These are phyloP conservation scores for Lepidurus arcticus DNA, from an alignment of 1,140 invertebrate species.

Conservation along the genomic window DNA sequence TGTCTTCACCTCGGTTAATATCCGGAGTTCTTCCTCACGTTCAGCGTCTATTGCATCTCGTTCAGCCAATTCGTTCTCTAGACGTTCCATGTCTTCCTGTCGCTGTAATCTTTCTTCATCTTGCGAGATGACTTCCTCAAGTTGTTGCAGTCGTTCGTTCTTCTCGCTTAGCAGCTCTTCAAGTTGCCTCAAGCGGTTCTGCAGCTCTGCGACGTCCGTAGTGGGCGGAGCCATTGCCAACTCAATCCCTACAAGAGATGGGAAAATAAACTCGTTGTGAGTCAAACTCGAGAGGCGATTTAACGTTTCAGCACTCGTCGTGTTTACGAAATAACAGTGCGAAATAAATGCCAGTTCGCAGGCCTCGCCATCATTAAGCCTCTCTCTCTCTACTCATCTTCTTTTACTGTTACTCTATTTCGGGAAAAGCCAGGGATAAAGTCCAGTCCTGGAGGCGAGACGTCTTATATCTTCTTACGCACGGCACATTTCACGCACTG, in stretches of 20 bases:
- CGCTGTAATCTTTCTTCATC: constrained; percentile 46
- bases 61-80: constrained; percentile 44
- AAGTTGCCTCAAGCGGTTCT: constrained; percentile 40
- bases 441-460: background rate
- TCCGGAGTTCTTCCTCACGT: constrained; percentile 48
- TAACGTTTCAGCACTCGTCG: constrained; percentile 1
- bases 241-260: background rate
- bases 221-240: background rate
- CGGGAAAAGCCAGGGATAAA: background rate
- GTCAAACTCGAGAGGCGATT: background rate
- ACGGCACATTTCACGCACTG: background rate
- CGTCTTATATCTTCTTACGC: background rate
- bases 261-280: background rate
- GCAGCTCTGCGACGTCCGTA: background rate
- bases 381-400: background rate
- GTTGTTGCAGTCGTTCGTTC: constrained; percentile 38
- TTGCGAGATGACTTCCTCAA: constrained; percentile 32
- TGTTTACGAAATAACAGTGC: background rate
- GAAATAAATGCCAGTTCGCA: background rate
- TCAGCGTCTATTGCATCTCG: constrained; percentile 43
- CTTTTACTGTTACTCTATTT: background rate
- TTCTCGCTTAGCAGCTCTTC: constrained; percentile 48
- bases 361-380: background rate
- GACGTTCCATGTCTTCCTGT: constrained; percentile 41
- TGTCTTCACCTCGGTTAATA: constrained; percentile 47